Evolutionary conservation across 2,888 invertebrate genomes (phyloP), one percentile per base, ranked within the genome.

Genomic region (Cheilosia vernalis): DNA sequence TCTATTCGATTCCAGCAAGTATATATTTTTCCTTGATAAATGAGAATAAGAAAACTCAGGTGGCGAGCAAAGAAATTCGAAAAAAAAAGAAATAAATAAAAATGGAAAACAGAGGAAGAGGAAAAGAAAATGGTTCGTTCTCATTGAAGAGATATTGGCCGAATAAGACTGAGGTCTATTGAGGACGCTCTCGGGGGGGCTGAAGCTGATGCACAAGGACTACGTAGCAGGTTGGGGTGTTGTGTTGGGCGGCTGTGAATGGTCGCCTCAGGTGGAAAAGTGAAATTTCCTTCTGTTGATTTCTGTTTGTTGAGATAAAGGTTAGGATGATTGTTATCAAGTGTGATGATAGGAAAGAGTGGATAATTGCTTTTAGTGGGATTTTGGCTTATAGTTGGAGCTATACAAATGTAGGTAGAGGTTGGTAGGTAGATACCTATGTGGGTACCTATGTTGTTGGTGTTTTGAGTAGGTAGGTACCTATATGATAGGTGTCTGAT

Each of bases 241-340:
- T 40, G 53, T 58, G 58, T 27, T 40, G 53, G 66, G 17, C 15
- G 51, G 24, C 49, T 49, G 17, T 56, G 30, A 13, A 13, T 33
- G 27, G 58, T 56, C 55, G 76, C 81, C 74, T 64, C 69, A 80
- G 80, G 80, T 84, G 80, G 69, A 76, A 69, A 64, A 80, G 67
- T 69, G 80, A 80, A 64, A 76, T 76, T 76, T 72, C 55, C 69
- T 61, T 69, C 19, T 67, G 40, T 42, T 67, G 58, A 40, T 66
- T 74, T 80, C 24, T 85, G 72, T 61, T 81, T 80, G 72, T 47
- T 72, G 56, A 77, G 72, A 82, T 70, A 70, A 64, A 81, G 74
- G 81, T 81, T 63, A 81, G 76, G 56, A 81, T 81, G 81, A 85
- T 85, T 85, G 76, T 85, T 81, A 81, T 85, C 85, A 81, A 85